These are phyloP conservation scores for Herpailurus yagouaroundi DNA, from an alignment of 2,113 vertebrate species.

Conservation along the genomic window DNA sequence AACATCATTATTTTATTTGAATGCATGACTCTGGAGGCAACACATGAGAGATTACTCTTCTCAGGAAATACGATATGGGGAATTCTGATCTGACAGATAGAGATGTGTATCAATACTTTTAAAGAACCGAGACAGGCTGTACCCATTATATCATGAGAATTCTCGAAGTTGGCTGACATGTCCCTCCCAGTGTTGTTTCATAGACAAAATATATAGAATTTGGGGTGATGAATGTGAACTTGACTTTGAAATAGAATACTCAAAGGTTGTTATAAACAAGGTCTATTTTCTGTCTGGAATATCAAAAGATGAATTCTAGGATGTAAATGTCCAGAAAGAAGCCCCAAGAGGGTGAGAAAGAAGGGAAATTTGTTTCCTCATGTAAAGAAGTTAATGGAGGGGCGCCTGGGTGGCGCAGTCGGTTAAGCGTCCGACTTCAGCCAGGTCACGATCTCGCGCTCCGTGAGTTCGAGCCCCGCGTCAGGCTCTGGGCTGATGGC, in stretches of 20 bases:
- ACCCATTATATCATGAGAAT: background rate
- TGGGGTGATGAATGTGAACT: background rate
- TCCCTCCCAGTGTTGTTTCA: background rate
- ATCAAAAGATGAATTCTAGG: background rate
- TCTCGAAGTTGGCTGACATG: background rate
- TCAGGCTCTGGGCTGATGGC: no score
- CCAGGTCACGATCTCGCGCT: no score
- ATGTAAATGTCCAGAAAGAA: background rate
- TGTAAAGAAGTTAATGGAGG: background rate
- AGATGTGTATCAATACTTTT: background rate
- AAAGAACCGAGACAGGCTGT: background rate
- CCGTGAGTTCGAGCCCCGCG: no score
- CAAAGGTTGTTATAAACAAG: background rate
- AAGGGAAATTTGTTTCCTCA: background rate
- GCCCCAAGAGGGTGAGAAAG: background rate
- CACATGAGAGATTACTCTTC: background rate
- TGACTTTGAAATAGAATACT: background rate
- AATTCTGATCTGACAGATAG: background rate
- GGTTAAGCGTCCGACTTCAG: no score
- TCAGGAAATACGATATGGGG: background rate
- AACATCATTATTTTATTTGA: constrained; percentile 15
- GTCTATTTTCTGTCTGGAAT: background rate
- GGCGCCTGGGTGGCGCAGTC: no score
- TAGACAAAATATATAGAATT: background rate
- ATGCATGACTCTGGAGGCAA: background rate